Evolutionary conservation across 2,888 invertebrate genomes (phyloP).

Genomic region (Drosophila setosimentum): DNA sequence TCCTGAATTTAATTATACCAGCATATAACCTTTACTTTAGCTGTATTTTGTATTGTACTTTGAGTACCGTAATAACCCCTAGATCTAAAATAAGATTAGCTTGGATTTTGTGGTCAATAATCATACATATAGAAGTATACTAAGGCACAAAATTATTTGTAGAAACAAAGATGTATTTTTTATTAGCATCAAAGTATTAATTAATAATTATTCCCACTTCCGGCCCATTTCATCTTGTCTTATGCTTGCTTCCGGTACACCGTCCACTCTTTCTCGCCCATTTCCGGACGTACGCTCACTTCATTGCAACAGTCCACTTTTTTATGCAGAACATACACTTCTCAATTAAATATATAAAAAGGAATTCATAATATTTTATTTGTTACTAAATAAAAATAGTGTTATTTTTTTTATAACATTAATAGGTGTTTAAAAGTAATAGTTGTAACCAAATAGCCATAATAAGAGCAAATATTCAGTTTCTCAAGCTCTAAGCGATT

Average conservation of each 20-base stretch:
- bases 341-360: neutral
- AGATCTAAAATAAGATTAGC: too few relatives aligned
- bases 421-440: neutral
- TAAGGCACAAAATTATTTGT: neutral
- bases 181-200: neutral
- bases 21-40: neutral
- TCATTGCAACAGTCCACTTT: neutral
- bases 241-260: too few relatives aligned
- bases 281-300: neutral
- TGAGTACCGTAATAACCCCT: neutral
- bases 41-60: neutral
- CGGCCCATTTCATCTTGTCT: neutral
- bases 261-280: too few relatives aligned
- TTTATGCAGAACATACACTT: neutral
- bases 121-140: neutral
- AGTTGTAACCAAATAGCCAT: neutral
- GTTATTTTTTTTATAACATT: neutral
- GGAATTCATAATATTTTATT: neutral
- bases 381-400: neutral
- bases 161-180: neutral
- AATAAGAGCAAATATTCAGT: neutral
- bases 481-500: too few relatives aligned
- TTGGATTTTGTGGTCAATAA: neutral
- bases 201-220: neutral
- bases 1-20: neutral